Base-by-base conservation (phyloP, 2,797 vertebrate species). In the Buphagus erythrorhynchus region DNA sequence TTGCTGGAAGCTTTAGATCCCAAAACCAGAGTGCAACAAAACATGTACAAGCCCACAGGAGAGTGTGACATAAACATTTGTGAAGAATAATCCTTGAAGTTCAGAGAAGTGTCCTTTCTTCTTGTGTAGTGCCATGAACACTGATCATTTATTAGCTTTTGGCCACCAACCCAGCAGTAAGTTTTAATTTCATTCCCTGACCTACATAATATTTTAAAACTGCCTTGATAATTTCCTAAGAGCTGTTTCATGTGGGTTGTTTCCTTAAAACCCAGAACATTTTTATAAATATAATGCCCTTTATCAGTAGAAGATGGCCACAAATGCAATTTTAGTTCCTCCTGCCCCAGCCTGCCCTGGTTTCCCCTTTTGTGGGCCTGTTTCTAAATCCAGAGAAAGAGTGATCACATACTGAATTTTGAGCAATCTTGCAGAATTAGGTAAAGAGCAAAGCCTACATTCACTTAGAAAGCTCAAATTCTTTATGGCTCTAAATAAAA, bases 261-360 rank as follows among this genome's bases (percentile, higher is more conserved):
- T 98, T 98, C 98, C 98, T 97, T 93, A 96, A 97, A 98, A 16
- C 45, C 33, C 52, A 81, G 92, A 35, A 84, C 45, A 46, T 31
- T 57, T 97, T 88, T 94, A 97, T 77, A 82, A 90, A 93, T 65
- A 93, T 95, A 95, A 96, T 90, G 76, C 91, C 97, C 93, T 98
- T 90, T 31, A 89, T 68, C 75, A 92, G 82, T 54, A 92, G 38
- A 40, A n/a, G 9, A 42, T 59, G 49, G 31, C 6, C 26, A 94
- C 13, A 43, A 86, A 35, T 33, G 16, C 4, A n/a, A 4, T 22
- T 79, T 59, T 7, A 67, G 42, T 19, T 66, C 46, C 16, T 69
- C 17, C 46, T 75, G 49, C 16, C 28, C 13, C 29, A 65, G 5
- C 5, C 31, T 72, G 19, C 16, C 19, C 33, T 14, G 1, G 1